phyloP scores from a whole-genome alignment of 2,888 invertebrate genomes.

The Sesamia inferens region DNA sequence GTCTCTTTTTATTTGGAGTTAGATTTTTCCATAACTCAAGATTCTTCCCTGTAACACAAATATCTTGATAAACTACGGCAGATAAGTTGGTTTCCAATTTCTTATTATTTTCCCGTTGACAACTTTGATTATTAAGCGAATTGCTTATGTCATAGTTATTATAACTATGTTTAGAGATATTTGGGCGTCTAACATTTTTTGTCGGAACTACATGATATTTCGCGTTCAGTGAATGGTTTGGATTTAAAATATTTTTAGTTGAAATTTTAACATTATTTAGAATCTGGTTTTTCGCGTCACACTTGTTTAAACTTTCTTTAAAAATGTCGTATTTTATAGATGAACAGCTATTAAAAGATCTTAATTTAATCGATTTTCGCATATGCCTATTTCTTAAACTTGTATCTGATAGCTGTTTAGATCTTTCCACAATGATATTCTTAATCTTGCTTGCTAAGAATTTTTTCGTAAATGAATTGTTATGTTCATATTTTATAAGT shows the following conservation, averaged over 20 bases:
- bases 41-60: slow-evolving; percentile 13
- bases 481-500: background rate
- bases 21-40: slow-evolving; percentile 9
- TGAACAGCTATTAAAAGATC: slow-evolving; percentile 25
- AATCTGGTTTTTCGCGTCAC: slow-evolving; percentile 1
- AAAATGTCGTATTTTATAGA: slow-evolving; percentile 26
- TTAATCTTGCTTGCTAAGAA: slow-evolving; percentile 26
- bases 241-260: background rate
- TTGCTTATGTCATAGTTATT: background rate
- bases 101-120: background rate
- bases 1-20: slow-evolving; percentile 9
- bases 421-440: slow-evolving; percentile 36
- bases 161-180: background rate
- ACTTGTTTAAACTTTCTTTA: slow-evolving; percentile 15
- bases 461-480: slow-evolving; percentile 8
- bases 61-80: slow-evolving; percentile 32
- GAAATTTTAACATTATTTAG: background rate
- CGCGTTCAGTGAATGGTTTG: slow-evolving; percentile 1
- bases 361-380: slow-evolving; percentile 25
- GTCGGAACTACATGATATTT: background rate
- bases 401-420: slow-evolving; percentile 39
- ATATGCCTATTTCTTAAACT: slow-evolving; percentile 21
- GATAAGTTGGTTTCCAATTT: slow-evolving; percentile 5
- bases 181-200: background rate
- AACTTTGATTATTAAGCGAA: background rate